Percentiles rank a stretch among this genome's conserved stretches.
phyloP scores from a whole-genome alignment of 2,113 vertebrate species.

The Catharus fuscescens region DNA sequence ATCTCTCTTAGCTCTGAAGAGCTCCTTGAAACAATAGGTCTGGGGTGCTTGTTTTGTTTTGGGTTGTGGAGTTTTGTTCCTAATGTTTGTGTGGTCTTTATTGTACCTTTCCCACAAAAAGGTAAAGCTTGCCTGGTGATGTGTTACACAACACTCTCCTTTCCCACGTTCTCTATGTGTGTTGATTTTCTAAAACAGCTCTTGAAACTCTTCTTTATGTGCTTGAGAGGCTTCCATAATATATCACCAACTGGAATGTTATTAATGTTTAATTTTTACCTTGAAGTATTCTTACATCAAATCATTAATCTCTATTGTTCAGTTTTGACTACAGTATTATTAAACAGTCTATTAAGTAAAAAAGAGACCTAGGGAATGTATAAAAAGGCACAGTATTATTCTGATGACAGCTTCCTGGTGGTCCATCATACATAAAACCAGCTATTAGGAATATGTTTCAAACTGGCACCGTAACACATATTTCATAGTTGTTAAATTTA shows the following conservation, averaged over 20 bases:
- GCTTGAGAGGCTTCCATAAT: background rate
- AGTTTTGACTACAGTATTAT: constrained; percentile 35
- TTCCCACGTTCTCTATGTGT: background rate
- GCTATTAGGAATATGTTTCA: constrained; percentile 44
- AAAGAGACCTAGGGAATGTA: constrained; percentile 9
- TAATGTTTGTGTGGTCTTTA: background rate
- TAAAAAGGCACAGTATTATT: constrained; percentile 13
- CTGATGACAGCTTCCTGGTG: constrained; percentile 40
- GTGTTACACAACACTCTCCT: background rate
- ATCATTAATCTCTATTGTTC: constrained; percentile 50
- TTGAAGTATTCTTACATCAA: constrained; percentile 24
- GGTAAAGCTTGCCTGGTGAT: background rate
- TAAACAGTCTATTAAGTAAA: constrained; percentile 46
- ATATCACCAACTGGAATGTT: background rate
- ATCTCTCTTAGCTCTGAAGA: background rate
- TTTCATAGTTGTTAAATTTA: constrained; percentile 46
- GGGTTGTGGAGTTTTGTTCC: rapidly evolving
- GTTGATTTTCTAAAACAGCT: background rate
- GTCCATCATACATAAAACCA: constrained; percentile 35
- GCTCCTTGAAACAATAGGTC: background rate
- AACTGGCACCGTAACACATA: background rate
- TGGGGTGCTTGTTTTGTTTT: background rate
- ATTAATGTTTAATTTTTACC: constrained; percentile 27
- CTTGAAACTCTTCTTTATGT: background rate
- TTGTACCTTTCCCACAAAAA: background rate